Conservation (phyloP, 2,113 vertebrate genomes). For the Erythrocercus mccallii region DNA sequence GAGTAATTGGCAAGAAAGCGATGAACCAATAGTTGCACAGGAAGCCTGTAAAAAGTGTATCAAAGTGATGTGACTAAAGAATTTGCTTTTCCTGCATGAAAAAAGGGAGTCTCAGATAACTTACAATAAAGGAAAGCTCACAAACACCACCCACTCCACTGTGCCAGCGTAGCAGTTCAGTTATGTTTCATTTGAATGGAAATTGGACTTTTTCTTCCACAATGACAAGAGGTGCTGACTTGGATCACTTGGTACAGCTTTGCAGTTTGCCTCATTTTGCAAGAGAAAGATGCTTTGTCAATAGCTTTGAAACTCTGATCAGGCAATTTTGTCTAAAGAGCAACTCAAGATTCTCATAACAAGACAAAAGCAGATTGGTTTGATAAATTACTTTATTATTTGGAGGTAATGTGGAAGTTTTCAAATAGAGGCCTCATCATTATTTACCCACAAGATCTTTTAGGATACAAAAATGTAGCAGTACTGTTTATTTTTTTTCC, state of each 20-base stretch:
- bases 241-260: accelerated
- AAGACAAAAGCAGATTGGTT: conserved; percentile 12
- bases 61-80: too few relatives aligned
- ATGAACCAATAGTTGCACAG: too few relatives aligned
- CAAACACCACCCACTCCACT: not conserved
- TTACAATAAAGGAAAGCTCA: not conserved
- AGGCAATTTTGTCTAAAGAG: not conserved
- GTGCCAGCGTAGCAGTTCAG: accelerated
- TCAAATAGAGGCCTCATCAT: not conserved
- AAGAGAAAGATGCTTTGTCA: not conserved
- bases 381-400: conserved; percentile 58
- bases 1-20: too few relatives aligned
- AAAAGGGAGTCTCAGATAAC: too few relatives aligned
- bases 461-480: not conserved
- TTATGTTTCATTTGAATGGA: not conserved
- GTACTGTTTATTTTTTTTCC: not conserved
- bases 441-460: not conserved
- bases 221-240: not conserved
- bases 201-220: not conserved
- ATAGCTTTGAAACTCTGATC: not conserved
- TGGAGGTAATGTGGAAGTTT: not conserved
- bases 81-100: too few relatives aligned
- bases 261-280: not conserved
- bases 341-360: not conserved
- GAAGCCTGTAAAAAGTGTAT: too few relatives aligned